Evolutionary conservation across 2,888 invertebrate species (phyloP), one percentile per base, ranked within the genome.

Genomic region (Diplolepis rosae): DNA sequence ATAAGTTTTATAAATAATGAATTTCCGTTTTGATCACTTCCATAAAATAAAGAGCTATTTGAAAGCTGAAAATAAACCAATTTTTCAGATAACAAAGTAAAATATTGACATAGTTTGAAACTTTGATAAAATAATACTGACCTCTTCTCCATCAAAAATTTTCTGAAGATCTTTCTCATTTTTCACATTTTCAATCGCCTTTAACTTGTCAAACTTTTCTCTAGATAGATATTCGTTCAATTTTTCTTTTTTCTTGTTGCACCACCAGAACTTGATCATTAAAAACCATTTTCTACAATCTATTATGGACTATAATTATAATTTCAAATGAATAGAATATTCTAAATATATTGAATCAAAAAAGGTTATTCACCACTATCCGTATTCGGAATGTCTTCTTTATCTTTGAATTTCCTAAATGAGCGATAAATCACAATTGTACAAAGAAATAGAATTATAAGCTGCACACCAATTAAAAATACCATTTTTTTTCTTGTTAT

Each of bases 1-100:
- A 90, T 90, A 65, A 93, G 87, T 69, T 90, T 90, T n/a, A 93
- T 77, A 6, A 91, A 85, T 0, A 94, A 32, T 0, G 90, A 89
- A 54, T 91, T 90, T 0, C 93, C 93, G n/a, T 92, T 90, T 9
- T 91, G 89, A 61, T 92, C 91, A 0, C 90, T 85, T 0, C 92
- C 92, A 54, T 91, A 91, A 67, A 94, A 88, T 5, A 89, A 84
- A 56, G 89, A 83, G 11, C 86, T 83, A 72, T 90, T 90, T 35
- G 85, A 83, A 52, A 86, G 84, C 91, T 91, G 79, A 65, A 85
- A 72, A 70, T 7, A 70, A 66, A 50, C 65, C 1, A 48, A 15
- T 6, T n/a, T 15, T n/a, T n/a, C 0, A 28, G 6, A 28, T n/a
- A 11, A 18, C 3, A 18, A 54, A 30, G 2, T 54, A 18, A 0